Conservation (phyloP, 2,113 vertebrate genomes). For the Protobothrops flavoviridis region DNA sequence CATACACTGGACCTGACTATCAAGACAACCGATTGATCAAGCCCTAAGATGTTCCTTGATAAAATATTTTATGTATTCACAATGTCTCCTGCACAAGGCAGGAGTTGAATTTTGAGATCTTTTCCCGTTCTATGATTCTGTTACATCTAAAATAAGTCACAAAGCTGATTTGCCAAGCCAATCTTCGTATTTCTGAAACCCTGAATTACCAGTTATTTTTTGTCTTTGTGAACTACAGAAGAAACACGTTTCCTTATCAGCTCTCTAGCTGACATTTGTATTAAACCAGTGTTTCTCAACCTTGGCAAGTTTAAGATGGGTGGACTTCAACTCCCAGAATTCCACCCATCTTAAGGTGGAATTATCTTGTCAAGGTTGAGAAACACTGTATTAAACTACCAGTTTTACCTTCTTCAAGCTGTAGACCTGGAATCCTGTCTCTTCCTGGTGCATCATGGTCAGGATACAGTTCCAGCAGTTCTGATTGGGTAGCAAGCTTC, state of each 20-base stretch:
- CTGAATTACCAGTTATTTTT: not conserved
- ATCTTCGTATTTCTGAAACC: not conserved
- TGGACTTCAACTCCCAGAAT: rapidly evolving
- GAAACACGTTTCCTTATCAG: rapidly evolving
- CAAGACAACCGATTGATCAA: too few species aligned
- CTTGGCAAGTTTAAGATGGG: not conserved
- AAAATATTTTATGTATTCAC: not conserved
- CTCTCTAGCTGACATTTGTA: not conserved
- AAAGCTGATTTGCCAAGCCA: not conserved
- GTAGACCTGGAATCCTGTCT: conserved; percentile 67
- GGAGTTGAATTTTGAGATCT: not conserved
- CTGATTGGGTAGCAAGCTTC: conserved; percentile 78
- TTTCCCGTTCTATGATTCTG: not conserved
- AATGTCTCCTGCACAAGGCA: not conserved
- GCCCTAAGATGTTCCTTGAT: not conserved
- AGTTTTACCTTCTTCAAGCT: conserved; percentile 79
- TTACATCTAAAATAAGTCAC: not conserved
- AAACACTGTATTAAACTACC: not conserved
- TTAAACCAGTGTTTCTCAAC: not conserved
- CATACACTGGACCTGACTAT: not conserved
- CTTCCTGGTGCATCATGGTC: conserved; percentile 65
- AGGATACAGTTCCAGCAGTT: conserved; percentile 66
- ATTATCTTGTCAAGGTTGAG: not conserved
- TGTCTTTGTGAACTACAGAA: not conserved
- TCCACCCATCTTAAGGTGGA: not conserved